phyloP scores from a whole-genome alignment of 1,140 invertebrate genomes.

The Hypsibius dujardini region DNA sequence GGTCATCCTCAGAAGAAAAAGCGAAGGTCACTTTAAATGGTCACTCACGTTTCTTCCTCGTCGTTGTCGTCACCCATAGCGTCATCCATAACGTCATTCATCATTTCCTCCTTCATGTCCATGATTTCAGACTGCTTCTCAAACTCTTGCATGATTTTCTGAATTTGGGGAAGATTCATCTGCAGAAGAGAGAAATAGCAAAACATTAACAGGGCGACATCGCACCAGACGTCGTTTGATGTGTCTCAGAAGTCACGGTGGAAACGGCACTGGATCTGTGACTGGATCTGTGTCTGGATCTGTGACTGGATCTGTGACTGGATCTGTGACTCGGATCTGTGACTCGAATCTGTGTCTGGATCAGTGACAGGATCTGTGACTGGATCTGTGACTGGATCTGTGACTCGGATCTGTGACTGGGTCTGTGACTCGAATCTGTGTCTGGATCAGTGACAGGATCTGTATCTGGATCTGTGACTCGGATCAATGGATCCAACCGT shows the following conservation, averaged over 20 bases:
- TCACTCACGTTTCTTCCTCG: constrained; percentile 75
- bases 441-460: neutral
- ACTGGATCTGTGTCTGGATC: too few relatives aligned
- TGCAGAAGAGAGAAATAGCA: constrained; percentile 38
- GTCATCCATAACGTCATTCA: constrained; percentile 98
- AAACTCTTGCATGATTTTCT: constrained; percentile 96
- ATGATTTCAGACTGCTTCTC: constrained; percentile 99
- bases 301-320: too few relatives aligned
- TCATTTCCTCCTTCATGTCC: constrained; percentile 99
- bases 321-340: neutral
- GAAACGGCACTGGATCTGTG: constrained; percentile 2
- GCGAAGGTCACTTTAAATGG: neutral
- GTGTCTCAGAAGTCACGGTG: too few relatives aligned
- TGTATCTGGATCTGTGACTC: too few relatives aligned
- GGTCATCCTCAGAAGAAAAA: constrained; percentile 17
- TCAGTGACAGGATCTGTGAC: neutral
- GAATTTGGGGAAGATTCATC: constrained; percentile 94
- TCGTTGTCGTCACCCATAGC: constrained; percentile 95
- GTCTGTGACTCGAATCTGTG: neutral
- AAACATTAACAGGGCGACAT: too few relatives aligned
- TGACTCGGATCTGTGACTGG: neutral
- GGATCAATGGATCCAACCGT: too few relatives aligned
- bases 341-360: neutral
- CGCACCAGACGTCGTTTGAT: too few relatives aligned
- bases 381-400: too few relatives aligned